phyloP scores from a whole-genome alignment of 2,113 vertebrate species.

The Desmodus rotundus region DNA sequence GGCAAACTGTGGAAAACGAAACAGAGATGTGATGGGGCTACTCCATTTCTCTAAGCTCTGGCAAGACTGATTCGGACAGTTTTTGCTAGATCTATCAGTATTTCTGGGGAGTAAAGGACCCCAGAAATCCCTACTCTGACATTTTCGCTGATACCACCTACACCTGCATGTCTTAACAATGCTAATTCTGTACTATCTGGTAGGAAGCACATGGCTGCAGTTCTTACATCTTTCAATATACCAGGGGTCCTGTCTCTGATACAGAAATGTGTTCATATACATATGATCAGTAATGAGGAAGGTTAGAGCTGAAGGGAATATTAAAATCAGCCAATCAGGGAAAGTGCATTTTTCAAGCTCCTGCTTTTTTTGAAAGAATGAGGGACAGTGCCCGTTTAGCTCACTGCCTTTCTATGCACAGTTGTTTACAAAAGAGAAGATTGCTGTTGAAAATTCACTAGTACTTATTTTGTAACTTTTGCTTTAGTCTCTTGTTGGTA shows the following conservation, averaged over 20 bases:
- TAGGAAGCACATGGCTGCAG: not conserved
- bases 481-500: not conserved
- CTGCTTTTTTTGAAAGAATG: not conserved
- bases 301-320: not conserved
- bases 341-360: not conserved
- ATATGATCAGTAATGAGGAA: not conserved
- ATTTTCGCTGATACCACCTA: not conserved
- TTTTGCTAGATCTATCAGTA: not conserved
- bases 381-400: not conserved
- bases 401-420: not conserved
- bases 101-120: not conserved
- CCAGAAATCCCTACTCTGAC: not conserved
- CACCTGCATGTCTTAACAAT: not conserved
- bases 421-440: not conserved
- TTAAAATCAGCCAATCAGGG: not conserved
- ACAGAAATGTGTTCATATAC: not conserved
- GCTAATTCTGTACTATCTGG: not conserved
- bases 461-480: not conserved
- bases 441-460: not conserved
- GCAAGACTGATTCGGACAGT: not conserved
- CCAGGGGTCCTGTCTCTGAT: not conserved
- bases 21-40: not conserved
- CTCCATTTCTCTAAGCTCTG: not conserved
- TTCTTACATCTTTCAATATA: not conserved
- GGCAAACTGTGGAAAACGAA: not conserved